Conservation (phyloP, 2,888 invertebrate species). For the Adelphocoris suturalis region DNA sequence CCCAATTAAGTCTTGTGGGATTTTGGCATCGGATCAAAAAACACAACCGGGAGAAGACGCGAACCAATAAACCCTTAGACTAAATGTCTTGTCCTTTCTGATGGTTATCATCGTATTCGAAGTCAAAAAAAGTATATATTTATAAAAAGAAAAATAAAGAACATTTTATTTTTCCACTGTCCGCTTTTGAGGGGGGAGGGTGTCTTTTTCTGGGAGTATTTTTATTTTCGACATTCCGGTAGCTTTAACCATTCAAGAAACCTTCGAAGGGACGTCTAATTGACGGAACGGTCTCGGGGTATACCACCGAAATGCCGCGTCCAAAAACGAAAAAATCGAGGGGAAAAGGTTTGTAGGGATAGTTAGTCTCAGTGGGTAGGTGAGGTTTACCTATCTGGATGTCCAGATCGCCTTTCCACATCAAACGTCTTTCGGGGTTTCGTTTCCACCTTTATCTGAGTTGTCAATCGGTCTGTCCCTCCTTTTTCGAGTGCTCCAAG, state of each 20-base stretch:
- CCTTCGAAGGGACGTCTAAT: slow-evolving; percentile 58
- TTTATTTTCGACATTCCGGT: slow-evolving; percentile 55
- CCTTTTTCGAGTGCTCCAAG: slow-evolving; percentile 1
- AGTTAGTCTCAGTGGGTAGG: neutral
- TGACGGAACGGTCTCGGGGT: slow-evolving; percentile 46
- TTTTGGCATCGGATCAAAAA: slow-evolving; percentile 68
- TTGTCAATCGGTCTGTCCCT: slow-evolving; percentile 55
- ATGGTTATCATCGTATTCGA: slow-evolving; percentile 53
- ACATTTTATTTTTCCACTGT: slow-evolving; percentile 8
- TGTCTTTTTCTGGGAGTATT: neutral
- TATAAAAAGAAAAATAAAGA: neutral
- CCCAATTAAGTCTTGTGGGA: slow-evolving; percentile 64
- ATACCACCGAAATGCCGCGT: slow-evolving; percentile 52
- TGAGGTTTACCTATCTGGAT: slow-evolving; percentile 33
- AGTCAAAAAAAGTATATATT: slow-evolving; percentile 17
- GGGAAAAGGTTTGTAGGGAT: neutral
- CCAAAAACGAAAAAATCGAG: neutral
- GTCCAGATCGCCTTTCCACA: slow-evolving; percentile 45
- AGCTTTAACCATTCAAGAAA: slow-evolving; percentile 57
- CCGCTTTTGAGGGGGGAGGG: neutral
- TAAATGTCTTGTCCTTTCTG: slow-evolving; percentile 61
- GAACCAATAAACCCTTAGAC: slow-evolving; percentile 69
- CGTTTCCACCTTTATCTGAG: slow-evolving; percentile 3
- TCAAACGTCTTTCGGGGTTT: slow-evolving; percentile 29
- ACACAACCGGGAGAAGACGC: slow-evolving; percentile 56